phyloP scores from a whole-genome alignment of 2,888 invertebrate genomes.

The Cryptus viduatorius region DNA sequence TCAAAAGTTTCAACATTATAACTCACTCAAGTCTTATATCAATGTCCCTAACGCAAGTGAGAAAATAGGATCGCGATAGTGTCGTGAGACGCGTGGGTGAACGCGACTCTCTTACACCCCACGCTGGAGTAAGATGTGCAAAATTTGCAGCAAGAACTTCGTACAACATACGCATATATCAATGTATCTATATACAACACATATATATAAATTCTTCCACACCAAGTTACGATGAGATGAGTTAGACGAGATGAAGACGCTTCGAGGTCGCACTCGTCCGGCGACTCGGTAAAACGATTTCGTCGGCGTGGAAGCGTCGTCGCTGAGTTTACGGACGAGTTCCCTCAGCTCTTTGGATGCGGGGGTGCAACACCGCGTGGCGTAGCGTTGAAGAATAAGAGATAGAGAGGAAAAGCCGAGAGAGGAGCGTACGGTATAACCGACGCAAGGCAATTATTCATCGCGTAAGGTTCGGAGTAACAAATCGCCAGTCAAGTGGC shows the following conservation, averaged over 20 bases:
- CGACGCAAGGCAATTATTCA: conserved; percentile 82
- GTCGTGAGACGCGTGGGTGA: conserved; percentile 63
- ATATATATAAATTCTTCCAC: not conserved
- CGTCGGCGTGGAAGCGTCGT: conserved; percentile 74
- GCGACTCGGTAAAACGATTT: conserved; percentile 65
- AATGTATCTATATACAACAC: not conserved
- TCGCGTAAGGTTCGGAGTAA: conserved; percentile 83
- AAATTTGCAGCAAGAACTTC: conserved; percentile 17
- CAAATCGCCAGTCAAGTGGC: conserved; percentile 85
- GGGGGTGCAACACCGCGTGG: conserved; percentile 45
- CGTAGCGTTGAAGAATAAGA: not conserved
- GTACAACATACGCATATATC: not conserved
- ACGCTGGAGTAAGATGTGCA: conserved; percentile 64
- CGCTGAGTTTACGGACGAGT: conserved; percentile 52
- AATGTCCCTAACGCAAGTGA: not conserved
- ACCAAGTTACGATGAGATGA: conserved; percentile 56
- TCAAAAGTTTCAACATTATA: not conserved
- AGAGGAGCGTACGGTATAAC: conserved; percentile 59
- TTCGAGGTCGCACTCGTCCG: conserved; percentile 58
- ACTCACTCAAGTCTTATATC: not conserved
- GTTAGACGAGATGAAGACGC: conserved; percentile 69
- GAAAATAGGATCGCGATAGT: conserved; percentile 47
- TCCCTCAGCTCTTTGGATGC: conserved; percentile 35
- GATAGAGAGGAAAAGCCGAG: conserved; percentile 24
- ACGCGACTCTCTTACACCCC: conserved; percentile 37